Percentiles rank a stretch among this genome's conserved stretches.
Evolutionary conservation across 2,888 invertebrate genomes (phyloP).

Genomic region (Lampropteryx suffumata): DNA sequence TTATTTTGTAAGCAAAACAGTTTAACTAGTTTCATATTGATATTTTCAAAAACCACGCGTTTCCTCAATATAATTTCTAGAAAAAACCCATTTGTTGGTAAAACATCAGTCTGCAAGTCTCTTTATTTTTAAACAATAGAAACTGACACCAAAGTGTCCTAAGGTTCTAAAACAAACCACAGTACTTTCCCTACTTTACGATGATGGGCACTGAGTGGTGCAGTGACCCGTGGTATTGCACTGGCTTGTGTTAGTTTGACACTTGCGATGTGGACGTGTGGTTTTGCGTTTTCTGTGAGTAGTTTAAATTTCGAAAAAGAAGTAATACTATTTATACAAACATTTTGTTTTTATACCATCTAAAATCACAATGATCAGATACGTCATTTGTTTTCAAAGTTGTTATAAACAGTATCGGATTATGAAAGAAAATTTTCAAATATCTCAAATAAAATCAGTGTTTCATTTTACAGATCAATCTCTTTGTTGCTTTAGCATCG

Average conservation of each 20-base stretch:
- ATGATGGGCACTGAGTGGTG: constrained; percentile 8
- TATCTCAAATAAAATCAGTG: too few species aligned
- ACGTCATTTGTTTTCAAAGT: too few species aligned
- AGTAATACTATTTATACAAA: too few species aligned
- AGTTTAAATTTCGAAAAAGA: neutral
- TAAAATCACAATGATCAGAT: too few species aligned
- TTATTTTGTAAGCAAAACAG: too few species aligned
- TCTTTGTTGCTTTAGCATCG: constrained; percentile 4
- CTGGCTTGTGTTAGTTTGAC: constrained; percentile 6
- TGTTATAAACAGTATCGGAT: too few species aligned
- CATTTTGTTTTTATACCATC: too few species aligned
- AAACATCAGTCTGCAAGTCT: neutral
- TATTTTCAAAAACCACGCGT: too few species aligned
- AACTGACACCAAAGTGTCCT: neutral
- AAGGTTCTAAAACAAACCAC: constrained; percentile 23
- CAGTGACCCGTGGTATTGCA: constrained; percentile 14
- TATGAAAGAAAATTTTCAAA: too few species aligned
- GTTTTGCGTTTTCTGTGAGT: constrained; percentile 22
- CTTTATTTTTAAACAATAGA: constrained; percentile 8
- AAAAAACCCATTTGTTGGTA: too few species aligned
- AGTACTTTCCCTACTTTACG: constrained; percentile 27
- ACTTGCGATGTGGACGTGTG: constrained; percentile 26
- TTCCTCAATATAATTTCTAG: too few species aligned
- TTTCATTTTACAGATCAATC: constrained; percentile 19
- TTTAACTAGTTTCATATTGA: too few species aligned